Conservation (phyloP, 2,797 vertebrate species). For the Hyperoplus immaculatus region DNA sequence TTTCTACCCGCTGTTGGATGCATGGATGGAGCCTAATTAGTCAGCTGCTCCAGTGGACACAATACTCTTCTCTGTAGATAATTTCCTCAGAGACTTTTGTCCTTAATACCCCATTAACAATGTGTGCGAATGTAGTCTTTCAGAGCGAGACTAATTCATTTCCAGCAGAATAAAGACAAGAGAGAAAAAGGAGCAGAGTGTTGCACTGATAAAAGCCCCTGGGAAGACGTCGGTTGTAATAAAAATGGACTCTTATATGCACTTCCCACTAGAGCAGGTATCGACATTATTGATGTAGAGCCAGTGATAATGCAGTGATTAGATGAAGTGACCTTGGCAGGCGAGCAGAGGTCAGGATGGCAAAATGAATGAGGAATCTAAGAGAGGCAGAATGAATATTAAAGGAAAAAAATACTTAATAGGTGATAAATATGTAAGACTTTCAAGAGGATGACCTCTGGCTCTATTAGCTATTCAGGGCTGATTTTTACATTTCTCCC, state of each 20-base stretch:
- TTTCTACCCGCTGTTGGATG: conserved; percentile 41
- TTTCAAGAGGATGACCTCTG: not conserved
- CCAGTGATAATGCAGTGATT: conserved; percentile 13
- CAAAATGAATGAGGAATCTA: not conserved
- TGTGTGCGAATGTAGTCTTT: conserved; percentile 58
- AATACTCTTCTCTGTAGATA: conserved; percentile 62
- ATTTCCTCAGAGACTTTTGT: conserved; percentile 78
- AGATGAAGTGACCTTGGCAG: conserved; percentile 12
- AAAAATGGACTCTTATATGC: conserved; percentile 30
- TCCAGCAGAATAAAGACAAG: conserved; percentile 65
- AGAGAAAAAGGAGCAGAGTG: conserved; percentile 42
- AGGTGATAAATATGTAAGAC: not conserved
- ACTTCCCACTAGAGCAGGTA: conserved; percentile 4
- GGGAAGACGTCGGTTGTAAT: conserved; percentile 46
- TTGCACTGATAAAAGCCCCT: conserved; percentile 57
- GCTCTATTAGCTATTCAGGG: not conserved
- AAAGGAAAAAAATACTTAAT: not conserved
- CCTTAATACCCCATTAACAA: conserved; percentile 75
- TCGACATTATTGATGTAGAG: conserved; percentile 19
- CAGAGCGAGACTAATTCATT: conserved; percentile 79
- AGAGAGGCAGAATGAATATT: not conserved
- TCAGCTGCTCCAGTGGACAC: conserved; percentile 71
- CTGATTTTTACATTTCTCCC: not conserved
- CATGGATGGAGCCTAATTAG: conserved; percentile 67
- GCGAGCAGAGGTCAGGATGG: not conserved